Evolutionary conservation across 2,797 vertebrate species (phyloP), one percentile per base, ranked within the genome.

Genomic region (Coracias cyanogaster): DNA sequence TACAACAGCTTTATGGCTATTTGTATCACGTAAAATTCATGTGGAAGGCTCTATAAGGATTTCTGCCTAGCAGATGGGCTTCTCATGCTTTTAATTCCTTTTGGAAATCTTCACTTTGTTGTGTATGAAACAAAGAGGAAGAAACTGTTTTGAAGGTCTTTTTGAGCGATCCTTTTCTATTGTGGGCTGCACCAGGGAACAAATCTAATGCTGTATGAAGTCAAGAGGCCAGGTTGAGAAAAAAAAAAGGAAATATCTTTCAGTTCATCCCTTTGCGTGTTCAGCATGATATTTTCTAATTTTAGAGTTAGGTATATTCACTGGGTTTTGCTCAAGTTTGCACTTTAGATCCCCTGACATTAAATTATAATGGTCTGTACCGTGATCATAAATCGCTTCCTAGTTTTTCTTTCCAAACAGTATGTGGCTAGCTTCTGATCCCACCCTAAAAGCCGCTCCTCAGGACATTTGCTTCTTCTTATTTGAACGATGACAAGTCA

Each of bases 11-110:
- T 86, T 84, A 76, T n/a, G 5, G 21, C 48, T 89, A 92, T 73
- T 95, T 73, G 18, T 57, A 70, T 73, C 39, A 82, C 85, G 43
- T 66, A 54, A 66, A 82, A 80, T 82, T 85, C 60, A 73, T 73
- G 78, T 86, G 74, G 81, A 95, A 7, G 1, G 20, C 33, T 67
- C 52, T 19, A 52, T 46, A 60, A 90, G 39, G 39, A 85, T 82
- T 90, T 95, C 93, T 89, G 83, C 61, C 35, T 70, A 84, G 82
- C 89, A 94, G 81, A 89, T 94, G 78, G 73, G 22, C 11, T 79
- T 86, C 74, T 96, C 15, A 16, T 73, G 39, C 6, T 82, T 89
- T 52, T 91, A 85, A 91, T 77, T 89, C 74, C 51, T 86, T 84
- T 70, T 60, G 51, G 60, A 92, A 94, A 71, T 64, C 31, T 72